Base-by-base conservation (phyloP, 1,140 invertebrate species). In the Maconellicoccus hirsutus region DNA sequence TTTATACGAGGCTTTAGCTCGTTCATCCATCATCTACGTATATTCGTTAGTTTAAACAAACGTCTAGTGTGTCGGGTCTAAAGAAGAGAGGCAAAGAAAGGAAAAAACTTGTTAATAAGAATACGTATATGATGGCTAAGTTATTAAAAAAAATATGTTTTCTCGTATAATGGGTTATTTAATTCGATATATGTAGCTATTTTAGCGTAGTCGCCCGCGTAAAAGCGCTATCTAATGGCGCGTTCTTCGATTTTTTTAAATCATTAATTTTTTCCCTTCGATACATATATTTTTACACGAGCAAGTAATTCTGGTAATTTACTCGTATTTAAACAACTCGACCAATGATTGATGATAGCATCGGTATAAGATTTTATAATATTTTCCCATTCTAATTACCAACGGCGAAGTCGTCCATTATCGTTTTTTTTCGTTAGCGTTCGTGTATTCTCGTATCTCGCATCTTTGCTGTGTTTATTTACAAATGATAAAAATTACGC, bases 81-180 rank as follows among this genome's bases (percentile, higher is more conserved):
- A 6, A 16, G n/a, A 3, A 52, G 10, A 6, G 42, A 16, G 42
- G 42, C 3, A 52, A 2, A 19, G 42, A 52, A 52, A 3, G 16
- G 42, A 52, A 16, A 52, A 52, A 52, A 52, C 42, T 52, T 52
- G 42, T 52, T 52, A 52, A 52, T 52, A 52, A 52, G 42, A 52
- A 52, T 52, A 52, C 42, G 42, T 3, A 14, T 6, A 52, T 52
- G 42, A 52, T 52, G 42, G 42, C 42, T 16, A 52, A 52, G 42
- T 52, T 52, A 52, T 52, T 52, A 52, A 52, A 52, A 52, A 52
- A 52, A 52, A 52, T 52, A 52, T 52, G 12, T 52, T 52, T 52
- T 52, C n/a, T 16, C 42, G 42, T 52, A 52, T 52, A 52, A 52
- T 52, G 42, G 42, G 42, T 52, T 52, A 52, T 52, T 52, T 52